A percentile compares a stretch with the other conserved stretches of the same genome.
These are phyloP conservation scores for Aspidiotus rigidus DNA, from an alignment of 2,888 invertebrate species.

Conservation along the genomic window DNA sequence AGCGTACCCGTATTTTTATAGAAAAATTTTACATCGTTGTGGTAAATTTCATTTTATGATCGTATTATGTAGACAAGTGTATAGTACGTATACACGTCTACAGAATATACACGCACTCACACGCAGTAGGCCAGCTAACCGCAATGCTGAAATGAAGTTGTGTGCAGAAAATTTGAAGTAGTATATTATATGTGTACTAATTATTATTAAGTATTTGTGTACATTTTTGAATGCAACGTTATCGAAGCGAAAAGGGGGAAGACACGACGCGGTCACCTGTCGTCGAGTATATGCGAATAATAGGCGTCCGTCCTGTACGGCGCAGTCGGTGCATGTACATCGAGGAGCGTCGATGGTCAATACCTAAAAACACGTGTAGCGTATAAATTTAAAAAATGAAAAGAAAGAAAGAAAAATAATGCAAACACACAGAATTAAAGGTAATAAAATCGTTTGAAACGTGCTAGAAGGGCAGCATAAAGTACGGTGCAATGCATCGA, in stretches of 20 bases:
- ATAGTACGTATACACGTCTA: no score
- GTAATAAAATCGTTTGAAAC: conserved; percentile 26
- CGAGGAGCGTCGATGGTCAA: conserved; percentile 11
- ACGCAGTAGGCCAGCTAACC: no score
- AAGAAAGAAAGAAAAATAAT: conserved; percentile 11
- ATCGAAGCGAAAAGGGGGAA: background rate
- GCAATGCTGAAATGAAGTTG: no score
- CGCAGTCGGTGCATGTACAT: no score
- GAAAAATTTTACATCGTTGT: no score
- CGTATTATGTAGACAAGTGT: no score
- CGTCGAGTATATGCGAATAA: background rate
- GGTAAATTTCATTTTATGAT: no score
- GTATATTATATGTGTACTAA: no score
- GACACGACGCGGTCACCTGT: background rate
- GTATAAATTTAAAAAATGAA: conserved; percentile 21
- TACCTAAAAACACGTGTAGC: conserved; percentile 29
- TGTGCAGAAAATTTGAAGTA: no score
- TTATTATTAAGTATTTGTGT: background rate
- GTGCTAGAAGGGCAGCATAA: conserved; percentile 22
- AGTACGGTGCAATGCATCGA: conserved; percentile 18
- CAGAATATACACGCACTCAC: no score
- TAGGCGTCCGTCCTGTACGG: no score
- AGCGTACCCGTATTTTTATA: no score
- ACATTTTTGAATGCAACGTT: background rate
- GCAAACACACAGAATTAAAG: conserved; percentile 27